Base-by-base conservation (phyloP, 2,888 invertebrate genomes). In the Rotaria socialis region DNA sequence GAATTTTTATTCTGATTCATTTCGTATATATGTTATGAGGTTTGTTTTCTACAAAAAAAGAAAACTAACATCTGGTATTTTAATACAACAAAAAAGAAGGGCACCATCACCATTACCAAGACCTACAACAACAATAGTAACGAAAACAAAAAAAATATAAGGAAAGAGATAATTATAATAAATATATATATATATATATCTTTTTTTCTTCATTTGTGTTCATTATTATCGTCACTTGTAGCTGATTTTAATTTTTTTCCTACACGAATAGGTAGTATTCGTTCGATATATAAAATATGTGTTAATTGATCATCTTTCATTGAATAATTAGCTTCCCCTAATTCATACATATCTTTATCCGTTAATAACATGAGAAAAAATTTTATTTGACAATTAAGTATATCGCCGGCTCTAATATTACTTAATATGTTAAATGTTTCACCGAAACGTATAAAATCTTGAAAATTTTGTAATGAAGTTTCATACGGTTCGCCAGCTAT, bases 371-470 rank as follows among this genome's bases (percentile, higher is more conserved):
- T 47, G 22, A 80, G 43, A 80, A 22, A 80, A 43, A 80, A 80
- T 80, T 47, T 43, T 16, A 80, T 47, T 11, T 43, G 22, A 47
- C 22, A 80, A 43, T 80, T 80, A 4, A 80, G 47, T 47, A 80
- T 8, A 80, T 80, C 75, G 19, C 47, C 47, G 3, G 41, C 24
- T 47, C n/a, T 19, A 80, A 80, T 47, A 80, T 80, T 80, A 47
- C 47, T 80, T 24, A 80, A 47, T 24, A 80, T 80, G 47, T 80
- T 80, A 47, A 80, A 80, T 24, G 43, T 80, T 80, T 80, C 75
- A 80, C 75, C 75, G 22, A 80, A 80, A 47, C 75, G 75, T 43
- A 80, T 47, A 80, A 80, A 80, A 47, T 80, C 75, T 80, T 80
- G 41, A 47, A 10, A 43, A 47, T 47, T 16, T 80, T 80, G 75